Percentiles rank a stretch among this genome's conserved stretches.
phyloP scores from a whole-genome alignment of 2,113 vertebrate genomes.

The Anhinga anhinga region DNA sequence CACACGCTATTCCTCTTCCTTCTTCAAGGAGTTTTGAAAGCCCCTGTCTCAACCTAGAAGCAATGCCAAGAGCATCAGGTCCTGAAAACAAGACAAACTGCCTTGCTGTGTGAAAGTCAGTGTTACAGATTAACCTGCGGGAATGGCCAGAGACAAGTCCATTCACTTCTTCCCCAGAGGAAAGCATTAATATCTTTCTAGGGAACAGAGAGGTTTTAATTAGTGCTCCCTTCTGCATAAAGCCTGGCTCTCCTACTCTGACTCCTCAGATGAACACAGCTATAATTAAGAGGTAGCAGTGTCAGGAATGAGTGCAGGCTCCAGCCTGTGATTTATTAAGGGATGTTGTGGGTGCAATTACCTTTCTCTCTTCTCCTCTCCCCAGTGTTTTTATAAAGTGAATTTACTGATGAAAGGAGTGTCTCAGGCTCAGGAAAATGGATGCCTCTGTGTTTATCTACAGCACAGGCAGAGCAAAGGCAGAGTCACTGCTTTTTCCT shows the following conservation, averaged over 20 bases:
- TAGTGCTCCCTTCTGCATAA: slow-evolving; percentile 11
- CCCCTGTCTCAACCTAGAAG: not conserved
- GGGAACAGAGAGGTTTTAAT: slow-evolving; percentile 27
- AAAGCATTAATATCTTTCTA: not conserved
- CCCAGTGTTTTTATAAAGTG: not conserved
- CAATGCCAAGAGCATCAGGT: not conserved
- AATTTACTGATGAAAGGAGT: not conserved
- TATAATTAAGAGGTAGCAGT: slow-evolving; percentile 46
- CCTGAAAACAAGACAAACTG: not conserved
- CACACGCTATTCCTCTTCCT: not conserved
- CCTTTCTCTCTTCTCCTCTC: not conserved
- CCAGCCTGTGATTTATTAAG: slow-evolving; percentile 14
- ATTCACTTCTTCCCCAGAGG: not conserved
- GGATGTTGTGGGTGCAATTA: not conserved
- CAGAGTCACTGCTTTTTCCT: not conserved
- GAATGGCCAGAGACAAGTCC: not conserved
- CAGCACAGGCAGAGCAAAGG: not conserved
- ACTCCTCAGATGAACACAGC: not conserved
- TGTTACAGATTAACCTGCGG: not conserved
- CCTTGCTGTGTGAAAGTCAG: not conserved
- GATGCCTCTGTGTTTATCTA: not conserved
- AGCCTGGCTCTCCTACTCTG: not conserved
- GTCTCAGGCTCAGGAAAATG: not conserved
- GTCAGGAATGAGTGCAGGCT: slow-evolving; percentile 18
- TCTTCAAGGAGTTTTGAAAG: not conserved